Percentiles rank a stretch among this genome's conserved stretches.
phyloP scores from a whole-genome alignment of 2,888 invertebrate species.

The Morpho helenor region DNA sequence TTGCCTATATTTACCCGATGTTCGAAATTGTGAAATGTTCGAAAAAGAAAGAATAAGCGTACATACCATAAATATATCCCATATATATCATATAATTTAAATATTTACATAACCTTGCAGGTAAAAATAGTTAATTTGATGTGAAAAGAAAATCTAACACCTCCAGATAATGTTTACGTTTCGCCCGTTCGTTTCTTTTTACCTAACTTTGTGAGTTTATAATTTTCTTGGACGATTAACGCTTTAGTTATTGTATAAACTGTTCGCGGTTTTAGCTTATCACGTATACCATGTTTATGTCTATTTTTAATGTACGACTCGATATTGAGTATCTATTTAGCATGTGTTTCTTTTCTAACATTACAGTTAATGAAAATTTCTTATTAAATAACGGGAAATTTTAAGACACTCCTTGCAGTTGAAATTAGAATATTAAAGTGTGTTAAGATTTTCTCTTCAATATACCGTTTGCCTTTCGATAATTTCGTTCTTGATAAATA shows the following conservation, averaged over 20 bases:
- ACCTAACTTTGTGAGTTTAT: conserved; percentile 18
- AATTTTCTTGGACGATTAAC: conserved; percentile 22
- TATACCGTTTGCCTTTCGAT: too few species aligned
- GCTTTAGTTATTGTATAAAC: conserved; percentile 13
- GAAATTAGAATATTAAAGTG: too few species aligned
- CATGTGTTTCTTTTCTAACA: conserved; percentile 8
- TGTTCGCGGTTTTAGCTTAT: background rate
- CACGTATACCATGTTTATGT: conserved; percentile 6
- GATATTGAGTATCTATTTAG: too few species aligned
- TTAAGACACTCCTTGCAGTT: too few species aligned
- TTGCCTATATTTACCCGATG: too few species aligned
- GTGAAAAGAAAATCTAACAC: conserved; percentile 10
- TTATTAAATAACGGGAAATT: too few species aligned
- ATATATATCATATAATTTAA: background rate
- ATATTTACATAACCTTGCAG: conserved; percentile 7
- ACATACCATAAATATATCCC: too few species aligned
- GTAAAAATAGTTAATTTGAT: conserved; percentile 1
- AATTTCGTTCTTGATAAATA: too few species aligned
- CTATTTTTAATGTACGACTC: conserved; percentile 2
- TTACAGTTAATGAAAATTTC: background rate
- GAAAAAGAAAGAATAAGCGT: too few species aligned
- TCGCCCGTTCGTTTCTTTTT: background rate
- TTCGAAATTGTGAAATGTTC: too few species aligned
- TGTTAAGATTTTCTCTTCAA: too few species aligned
- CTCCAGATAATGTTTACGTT: conserved; percentile 9